These are phyloP conservation scores for Menura novaehollandiae DNA, from an alignment of 2,113 vertebrate species.

Conservation along the genomic window DNA sequence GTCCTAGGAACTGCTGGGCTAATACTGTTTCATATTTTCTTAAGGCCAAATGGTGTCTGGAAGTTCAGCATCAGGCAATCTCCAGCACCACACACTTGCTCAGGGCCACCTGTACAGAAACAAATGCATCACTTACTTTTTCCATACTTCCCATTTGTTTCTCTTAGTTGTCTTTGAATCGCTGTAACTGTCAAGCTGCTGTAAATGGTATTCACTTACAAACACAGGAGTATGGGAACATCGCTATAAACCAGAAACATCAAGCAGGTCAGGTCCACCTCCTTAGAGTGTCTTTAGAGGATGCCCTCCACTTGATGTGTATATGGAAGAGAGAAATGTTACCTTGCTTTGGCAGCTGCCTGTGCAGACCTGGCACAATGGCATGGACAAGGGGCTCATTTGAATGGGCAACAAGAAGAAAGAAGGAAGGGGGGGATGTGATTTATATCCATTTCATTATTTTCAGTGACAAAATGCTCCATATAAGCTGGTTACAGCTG, in stretches of 20 bases:
- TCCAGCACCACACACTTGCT: neutral
- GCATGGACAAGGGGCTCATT: neutral
- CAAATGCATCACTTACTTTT: neutral
- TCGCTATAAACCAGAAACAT: neutral
- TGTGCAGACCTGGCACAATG: neutral
- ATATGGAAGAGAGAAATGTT: neutral
- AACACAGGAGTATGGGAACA: neutral
- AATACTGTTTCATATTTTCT: neutral
- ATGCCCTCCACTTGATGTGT: neutral
- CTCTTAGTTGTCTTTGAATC: neutral
- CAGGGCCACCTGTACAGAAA: neutral
- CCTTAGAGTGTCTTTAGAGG: neutral
- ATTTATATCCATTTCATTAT: slow-evolving; percentile 22
- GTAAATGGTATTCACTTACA: neutral
- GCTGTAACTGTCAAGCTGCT: neutral
- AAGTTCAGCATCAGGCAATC: neutral
- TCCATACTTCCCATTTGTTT: neutral
- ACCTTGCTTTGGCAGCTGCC: neutral
- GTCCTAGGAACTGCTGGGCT: neutral
- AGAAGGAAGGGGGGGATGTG: neutral
- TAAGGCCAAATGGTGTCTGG: neutral
- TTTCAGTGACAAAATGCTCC: neutral
- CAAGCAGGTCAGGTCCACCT: neutral
- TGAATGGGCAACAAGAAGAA: neutral
- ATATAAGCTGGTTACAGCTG: neutral